Base-by-base conservation (phyloP, 2,113 vertebrate genomes). In the Nycticorax nycticorax region DNA sequence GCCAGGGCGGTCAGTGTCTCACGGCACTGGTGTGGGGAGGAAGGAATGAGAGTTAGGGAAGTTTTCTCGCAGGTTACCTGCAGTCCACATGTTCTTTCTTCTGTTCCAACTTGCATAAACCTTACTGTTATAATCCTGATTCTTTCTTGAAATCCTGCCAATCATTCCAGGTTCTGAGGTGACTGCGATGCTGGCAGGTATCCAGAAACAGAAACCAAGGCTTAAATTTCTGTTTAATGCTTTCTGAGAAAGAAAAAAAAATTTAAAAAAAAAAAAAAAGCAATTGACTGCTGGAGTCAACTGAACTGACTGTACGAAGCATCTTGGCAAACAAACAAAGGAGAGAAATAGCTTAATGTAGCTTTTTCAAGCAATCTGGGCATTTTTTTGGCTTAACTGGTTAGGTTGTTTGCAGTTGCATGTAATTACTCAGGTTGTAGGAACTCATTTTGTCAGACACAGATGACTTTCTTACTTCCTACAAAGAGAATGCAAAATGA, bases 301-400 rank as follows among this genome's bases (percentile, higher is more conserved):
- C 78, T 93, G 85, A 93, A 93, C 68, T 69, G 69, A 88, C 64
- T 88, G 23, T 91, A 72, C 55, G 33, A 48, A 78, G 67, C 48
- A 83, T 80, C 66, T 93, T 93, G 94, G 95, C 94, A 93, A 84
- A 88, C 79, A 85, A 73, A 84, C 78, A 93, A 93, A 91, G 83
- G 53, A 91, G 76, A 69, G 60, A 84, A 88, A 48, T 60, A 92
- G 81, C 78, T 94, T 88, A 55, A 84, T 84, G 59, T 64, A 92
- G 64, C 84, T 69, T 89, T 94, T 91, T 94, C 62, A 89, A 87
- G 79, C 69, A 93, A 68, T 48, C 75, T 72, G 60, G 84, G 72
- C n/a, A 27, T 93, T 96, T 93, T 94, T 64, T 72, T 93, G 77
- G 83, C 84, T 91, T 79, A 84, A 89, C 80, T 94, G 90, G 78